Percentiles rank a stretch among this genome's conserved stretches.
These are phyloP conservation scores for Heterotilapia buettikoferi DNA, from an alignment of 2,113 vertebrate species.

Conservation along the genomic window DNA sequence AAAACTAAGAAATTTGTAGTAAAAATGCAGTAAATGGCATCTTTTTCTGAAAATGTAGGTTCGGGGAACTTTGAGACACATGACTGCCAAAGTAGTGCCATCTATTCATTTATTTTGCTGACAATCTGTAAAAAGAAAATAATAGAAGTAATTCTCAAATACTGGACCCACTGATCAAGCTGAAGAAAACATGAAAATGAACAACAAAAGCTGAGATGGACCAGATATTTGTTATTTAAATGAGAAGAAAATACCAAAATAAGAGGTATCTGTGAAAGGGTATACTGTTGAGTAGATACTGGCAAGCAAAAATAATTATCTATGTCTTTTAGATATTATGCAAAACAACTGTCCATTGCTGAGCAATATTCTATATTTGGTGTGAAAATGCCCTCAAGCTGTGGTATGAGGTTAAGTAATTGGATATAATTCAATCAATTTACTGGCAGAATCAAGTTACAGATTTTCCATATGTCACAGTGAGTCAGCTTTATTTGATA, in stretches of 20 bases:
- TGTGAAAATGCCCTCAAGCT: neutral
- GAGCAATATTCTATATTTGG: neutral
- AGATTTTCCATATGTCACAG: neutral
- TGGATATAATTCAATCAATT: neutral
- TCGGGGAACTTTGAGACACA: neutral
- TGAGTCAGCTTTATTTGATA: neutral
- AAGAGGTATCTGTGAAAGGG: neutral
- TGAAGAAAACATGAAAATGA: neutral
- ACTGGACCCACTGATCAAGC: neutral
- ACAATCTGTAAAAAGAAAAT: neutral
- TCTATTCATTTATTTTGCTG: neutral
- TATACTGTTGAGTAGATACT: neutral
- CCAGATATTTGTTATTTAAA: neutral
- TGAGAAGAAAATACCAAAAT: neutral
- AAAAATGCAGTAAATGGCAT: neutral
- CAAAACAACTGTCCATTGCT: rapidly evolving
- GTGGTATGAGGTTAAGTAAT: neutral
- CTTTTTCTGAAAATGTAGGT: neutral
- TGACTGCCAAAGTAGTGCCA: neutral
- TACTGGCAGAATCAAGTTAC: neutral
- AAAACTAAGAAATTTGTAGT: neutral
- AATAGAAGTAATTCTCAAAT: neutral
- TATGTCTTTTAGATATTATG: neutral
- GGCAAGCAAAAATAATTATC: neutral
- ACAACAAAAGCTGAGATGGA: neutral